phyloP scores from a whole-genome alignment of 2,797 vertebrate genomes.

The Sitta carolinensis region DNA sequence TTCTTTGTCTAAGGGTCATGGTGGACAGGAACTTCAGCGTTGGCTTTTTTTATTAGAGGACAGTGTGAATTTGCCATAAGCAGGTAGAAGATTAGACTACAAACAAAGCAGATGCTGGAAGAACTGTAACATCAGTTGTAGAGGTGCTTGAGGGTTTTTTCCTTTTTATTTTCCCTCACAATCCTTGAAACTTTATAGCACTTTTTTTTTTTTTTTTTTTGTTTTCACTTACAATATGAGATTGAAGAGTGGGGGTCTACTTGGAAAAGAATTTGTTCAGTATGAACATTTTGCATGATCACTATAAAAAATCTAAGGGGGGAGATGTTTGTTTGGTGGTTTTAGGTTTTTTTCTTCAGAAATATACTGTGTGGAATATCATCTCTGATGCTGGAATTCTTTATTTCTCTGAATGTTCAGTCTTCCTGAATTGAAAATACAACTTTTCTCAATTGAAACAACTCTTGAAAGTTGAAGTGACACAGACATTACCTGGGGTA shows the following conservation, averaged over 20 bases:
- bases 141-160: neutral
- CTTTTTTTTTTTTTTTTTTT: neutral
- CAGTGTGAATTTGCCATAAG: neutral
- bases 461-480: neutral
- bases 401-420: neutral
- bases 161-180: rapidly evolving
- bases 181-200: neutral
- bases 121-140: neutral
- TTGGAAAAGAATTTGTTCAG: neutral
- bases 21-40: neutral
- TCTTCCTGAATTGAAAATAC: neutral
- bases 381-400: neutral
- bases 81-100: neutral
- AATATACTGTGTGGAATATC: neutral
- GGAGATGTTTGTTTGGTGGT: rapidly evolving
- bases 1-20: neutral
- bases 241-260: neutral
- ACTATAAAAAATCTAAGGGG: neutral
- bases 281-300: neutral
- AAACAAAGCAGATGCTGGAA: neutral
- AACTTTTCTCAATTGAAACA: neutral
- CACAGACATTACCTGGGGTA: neutral
- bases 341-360: neutral
- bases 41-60: neutral
- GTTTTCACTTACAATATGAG: neutral